Base-by-base conservation (phyloP, 2,797 vertebrate species). In the Decapterus maruadsi region DNA sequence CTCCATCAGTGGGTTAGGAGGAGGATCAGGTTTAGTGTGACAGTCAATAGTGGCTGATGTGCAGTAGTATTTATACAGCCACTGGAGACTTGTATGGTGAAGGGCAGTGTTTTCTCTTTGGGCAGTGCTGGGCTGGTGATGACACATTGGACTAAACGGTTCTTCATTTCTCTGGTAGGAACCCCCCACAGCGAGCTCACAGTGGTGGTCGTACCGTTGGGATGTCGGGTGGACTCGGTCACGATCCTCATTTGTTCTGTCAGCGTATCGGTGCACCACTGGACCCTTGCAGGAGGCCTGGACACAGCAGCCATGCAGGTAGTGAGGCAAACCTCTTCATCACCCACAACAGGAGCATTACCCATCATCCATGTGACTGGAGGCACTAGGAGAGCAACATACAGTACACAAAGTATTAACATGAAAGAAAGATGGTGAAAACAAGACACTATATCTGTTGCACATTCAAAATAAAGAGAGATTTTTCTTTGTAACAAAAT, bases 41-140 rank as follows among this genome's bases (percentile, higher is more conserved):
- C 6, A 34, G 31, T 34, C 31, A 34, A 34, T 34, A 42, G 6
- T 16, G 14, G 13, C 6, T 16, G 11, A 59, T 14, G 3, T 50
- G 38, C 6, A 16, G 10, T 20, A 48, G 1, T 26, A 34, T 36
- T 16, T 42, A n/a, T 43, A 43, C 73, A 93, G 92, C 56, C 59
- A 95, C 94, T 94, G 38, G 88, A 34, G 13, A 94, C 57, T n/a
- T 85, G 75, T 26, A 93, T 42, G 14, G 1, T 61, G 82, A 83
- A 84, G 17, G 62, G 0, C 11, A 78, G 31, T 4, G 6, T 43
- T 17, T 57, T 1, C 8, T 77, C 57, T 26, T 54, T 4, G 0
- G 1, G 2, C 17, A 78, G n/a, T 0, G 68, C 76, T 2, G 26
- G 2, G 57, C 64, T 72, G n/a, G 6, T 81, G 54, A 94, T 12